Evolutionary conservation across 2,888 invertebrate genomes (phyloP).

Genomic region (Rhagium mordax): DNA sequence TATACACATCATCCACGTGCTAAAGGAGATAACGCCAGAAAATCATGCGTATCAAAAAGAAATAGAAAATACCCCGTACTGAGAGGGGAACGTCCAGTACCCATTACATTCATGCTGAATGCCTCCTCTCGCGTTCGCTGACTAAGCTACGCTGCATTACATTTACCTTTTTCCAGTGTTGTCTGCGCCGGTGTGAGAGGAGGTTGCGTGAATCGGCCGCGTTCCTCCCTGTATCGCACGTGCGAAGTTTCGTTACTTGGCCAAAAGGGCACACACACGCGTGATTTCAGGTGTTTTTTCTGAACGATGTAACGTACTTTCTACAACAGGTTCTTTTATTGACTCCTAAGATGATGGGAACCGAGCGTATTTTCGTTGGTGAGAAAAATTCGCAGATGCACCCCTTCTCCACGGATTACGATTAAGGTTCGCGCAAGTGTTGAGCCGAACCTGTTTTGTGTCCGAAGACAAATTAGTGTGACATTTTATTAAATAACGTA

Average conservation of each 20-base stretch:
- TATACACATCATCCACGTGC: slow-evolving; percentile 7
- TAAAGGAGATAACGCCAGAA: background rate
- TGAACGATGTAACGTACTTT: slow-evolving; percentile 16
- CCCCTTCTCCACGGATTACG: slow-evolving; percentile 14
- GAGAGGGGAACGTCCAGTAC: slow-evolving; percentile 14
- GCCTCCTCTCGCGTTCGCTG: slow-evolving; percentile 23
- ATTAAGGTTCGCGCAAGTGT: slow-evolving; percentile 4
- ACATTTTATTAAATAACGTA: slow-evolving; percentile 18
- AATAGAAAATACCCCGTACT: background rate
- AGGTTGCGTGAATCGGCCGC: slow-evolving; percentile 20
- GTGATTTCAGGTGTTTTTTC: slow-evolving; percentile 3
- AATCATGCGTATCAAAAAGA: background rate
- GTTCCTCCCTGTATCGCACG: slow-evolving; percentile 37
- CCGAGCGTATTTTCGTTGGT: slow-evolving; percentile 8
- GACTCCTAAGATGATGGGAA: slow-evolving; percentile 16
- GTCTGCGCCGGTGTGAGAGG: slow-evolving; percentile 36
- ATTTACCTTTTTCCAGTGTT: slow-evolving; percentile 41
- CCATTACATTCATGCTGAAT: slow-evolving; percentile 36
- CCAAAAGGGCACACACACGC: slow-evolving; percentile 3
- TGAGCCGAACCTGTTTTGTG: slow-evolving; percentile 25
- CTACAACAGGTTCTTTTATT: slow-evolving; percentile 18
- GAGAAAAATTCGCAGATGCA: slow-evolving; percentile 14
- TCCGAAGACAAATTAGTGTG: slow-evolving; percentile 1
- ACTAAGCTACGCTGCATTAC: slow-evolving; percentile 32
- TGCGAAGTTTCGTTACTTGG: slow-evolving; percentile 36